phyloP scores from a whole-genome alignment of 2,888 invertebrate species.

The Gerris lacustris region DNA sequence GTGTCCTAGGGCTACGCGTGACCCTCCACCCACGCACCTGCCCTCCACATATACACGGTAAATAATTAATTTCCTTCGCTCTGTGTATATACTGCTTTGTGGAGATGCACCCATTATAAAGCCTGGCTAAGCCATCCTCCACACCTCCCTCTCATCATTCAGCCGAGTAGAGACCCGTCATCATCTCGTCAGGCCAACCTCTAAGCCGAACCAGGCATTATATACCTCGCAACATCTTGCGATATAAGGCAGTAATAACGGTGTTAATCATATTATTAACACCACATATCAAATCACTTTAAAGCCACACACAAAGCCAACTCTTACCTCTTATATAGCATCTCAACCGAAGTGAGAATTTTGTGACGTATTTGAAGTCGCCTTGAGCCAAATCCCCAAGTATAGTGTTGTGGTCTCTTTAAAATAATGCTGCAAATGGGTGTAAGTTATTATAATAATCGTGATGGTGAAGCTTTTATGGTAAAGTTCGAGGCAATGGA shows the following conservation, averaged over 20 bases:
- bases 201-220: neutral
- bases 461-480: too few species aligned
- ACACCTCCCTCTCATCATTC: neutral
- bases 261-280: neutral
- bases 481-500: too few species aligned
- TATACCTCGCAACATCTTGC: neutral
- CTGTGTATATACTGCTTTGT: neutral
- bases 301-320: neutral
- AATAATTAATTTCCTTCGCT: conserved; percentile 1
- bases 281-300: neutral
- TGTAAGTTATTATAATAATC: too few species aligned
- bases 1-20: conserved; percentile 8
- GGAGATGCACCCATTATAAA: neutral
- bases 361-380: neutral
- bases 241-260: neutral
- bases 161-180: neutral
- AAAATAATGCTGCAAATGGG: too few species aligned
- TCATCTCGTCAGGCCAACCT: neutral
- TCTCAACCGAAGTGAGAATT: neutral
- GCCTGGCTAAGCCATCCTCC: neutral
- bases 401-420: too few species aligned
- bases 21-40: conserved; percentile 7
- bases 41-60: conserved; percentile 2
- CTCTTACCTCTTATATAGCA: neutral
- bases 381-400: neutral